Evolutionary conservation across 2,113 vertebrate species (phyloP).

Genomic region (Pungitius pungitius): DNA sequence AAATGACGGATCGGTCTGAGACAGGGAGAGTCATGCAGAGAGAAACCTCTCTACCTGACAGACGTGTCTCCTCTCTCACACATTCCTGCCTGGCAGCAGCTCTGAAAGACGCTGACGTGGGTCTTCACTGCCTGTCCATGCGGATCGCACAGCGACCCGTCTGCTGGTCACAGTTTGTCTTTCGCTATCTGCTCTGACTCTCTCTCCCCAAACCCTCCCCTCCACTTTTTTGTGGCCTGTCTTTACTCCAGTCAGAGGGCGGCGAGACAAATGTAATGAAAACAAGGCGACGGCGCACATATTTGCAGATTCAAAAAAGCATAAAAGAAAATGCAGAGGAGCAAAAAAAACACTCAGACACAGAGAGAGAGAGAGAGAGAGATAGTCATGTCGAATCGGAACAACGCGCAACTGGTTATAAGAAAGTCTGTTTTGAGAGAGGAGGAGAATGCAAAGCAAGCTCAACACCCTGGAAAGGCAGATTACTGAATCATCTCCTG

Average conservation of each 20-base stretch:
- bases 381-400: conserved; percentile 29
- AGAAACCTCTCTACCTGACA: conserved; percentile 45
- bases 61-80: conserved; percentile 40
- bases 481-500: conserved; percentile 41
- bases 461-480: conserved; percentile 34
- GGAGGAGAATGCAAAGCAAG: conserved; percentile 56
- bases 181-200: conserved; percentile 30
- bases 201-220: background rate
- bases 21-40: conserved; percentile 51
- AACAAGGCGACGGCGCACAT: conserved; percentile 17
- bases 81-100: conserved; percentile 32
- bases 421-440: conserved; percentile 33
- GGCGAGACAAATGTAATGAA: conserved; percentile 21
- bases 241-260: conserved; percentile 1
- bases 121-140: conserved; percentile 50
- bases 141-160: conserved; percentile 53
- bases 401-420: conserved; percentile 10
- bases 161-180: conserved; percentile 54
- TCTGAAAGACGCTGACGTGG: conserved; percentile 42
- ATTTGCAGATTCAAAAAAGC: conserved; percentile 34
- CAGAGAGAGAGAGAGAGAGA: too few relatives aligned
- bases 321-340: conserved; percentile 8
- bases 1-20: conserved; percentile 29
- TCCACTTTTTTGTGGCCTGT: background rate
- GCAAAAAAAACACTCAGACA: conserved; percentile 9